Evolutionary conservation across 2,888 invertebrate genomes (phyloP).

Genomic region (Drosophila monieri): DNA sequence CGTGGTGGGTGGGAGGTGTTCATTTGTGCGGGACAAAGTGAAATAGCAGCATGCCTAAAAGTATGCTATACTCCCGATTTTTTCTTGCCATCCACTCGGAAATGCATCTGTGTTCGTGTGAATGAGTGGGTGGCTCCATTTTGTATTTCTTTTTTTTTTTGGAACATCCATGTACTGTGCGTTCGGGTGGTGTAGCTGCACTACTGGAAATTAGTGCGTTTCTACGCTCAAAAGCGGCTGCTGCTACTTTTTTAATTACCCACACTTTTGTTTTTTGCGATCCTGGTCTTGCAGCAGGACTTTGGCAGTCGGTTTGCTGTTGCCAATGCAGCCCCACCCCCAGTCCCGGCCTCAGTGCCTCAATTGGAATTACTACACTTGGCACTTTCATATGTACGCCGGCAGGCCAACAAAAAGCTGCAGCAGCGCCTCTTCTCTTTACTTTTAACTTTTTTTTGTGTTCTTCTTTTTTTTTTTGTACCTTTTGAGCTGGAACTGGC

Average conservation of each 20-base stretch:
- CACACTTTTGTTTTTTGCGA: conserved; percentile 69
- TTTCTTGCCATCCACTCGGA: conserved; percentile 36
- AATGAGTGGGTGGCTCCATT: conserved; percentile 40
- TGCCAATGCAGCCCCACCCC: conserved; percentile 43
- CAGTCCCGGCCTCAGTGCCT: conserved; percentile 29
- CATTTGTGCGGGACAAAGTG: conserved; percentile 70
- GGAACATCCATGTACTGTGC: conserved; percentile 34
- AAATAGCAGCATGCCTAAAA: conserved; percentile 81
- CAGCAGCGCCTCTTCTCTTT: conserved; percentile 42
- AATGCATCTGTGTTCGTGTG: conserved; percentile 34
- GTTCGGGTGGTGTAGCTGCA: conserved; percentile 42
- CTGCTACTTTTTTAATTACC: conserved; percentile 79
- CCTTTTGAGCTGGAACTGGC: conserved; percentile 40
- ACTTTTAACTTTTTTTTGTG: not conserved
- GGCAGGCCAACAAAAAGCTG: conserved; percentile 43
- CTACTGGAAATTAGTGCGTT: conserved; percentile 79
- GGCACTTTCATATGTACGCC: conserved; percentile 66
- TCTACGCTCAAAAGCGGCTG: conserved; percentile 73
- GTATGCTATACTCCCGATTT: conserved; percentile 63
- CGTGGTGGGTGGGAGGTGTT: conserved; percentile 40
- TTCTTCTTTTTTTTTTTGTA: conserved; percentile 13
- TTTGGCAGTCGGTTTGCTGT: conserved; percentile 52
- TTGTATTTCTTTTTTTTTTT: conserved; percentile 49
- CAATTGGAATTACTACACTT: conserved; percentile 80
- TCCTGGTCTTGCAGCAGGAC: conserved; percentile 40